phyloP scores from a whole-genome alignment of 2,113 vertebrate species.

The Alethe castanea region DNA sequence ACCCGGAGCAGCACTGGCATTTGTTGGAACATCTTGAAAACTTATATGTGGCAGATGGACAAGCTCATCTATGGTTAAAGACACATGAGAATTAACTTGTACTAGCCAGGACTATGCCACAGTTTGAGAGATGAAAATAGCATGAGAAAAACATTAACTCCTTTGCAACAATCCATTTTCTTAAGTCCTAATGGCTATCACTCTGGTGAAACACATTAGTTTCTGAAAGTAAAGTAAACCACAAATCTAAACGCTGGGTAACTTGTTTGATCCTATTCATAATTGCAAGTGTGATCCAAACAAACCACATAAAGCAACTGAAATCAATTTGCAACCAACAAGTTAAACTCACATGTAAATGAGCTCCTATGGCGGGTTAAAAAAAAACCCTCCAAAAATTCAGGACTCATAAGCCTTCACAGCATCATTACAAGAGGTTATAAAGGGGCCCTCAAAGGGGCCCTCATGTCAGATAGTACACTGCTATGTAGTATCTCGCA shows the following conservation, averaged over 20 bases:
- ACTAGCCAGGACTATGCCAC: not conserved
- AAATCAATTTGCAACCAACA: not conserved
- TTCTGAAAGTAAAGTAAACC: not conserved
- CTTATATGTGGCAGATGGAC: not conserved
- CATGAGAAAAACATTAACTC: not conserved
- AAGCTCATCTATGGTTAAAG: not conserved
- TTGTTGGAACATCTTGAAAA: slow-evolving; percentile 43
- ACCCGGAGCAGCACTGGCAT: not conserved
- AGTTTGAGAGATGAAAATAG: not conserved
- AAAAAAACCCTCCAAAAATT: not conserved
- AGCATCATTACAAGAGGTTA: not conserved
- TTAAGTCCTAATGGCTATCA: not conserved
- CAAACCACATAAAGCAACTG: not conserved
- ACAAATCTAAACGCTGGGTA: not conserved
- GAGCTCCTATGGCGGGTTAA: not conserved
- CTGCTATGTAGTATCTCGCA: not conserved
- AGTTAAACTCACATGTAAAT: not conserved
- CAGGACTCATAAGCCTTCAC: not conserved
- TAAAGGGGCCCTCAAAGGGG: not conserved
- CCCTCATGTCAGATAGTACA: not conserved
- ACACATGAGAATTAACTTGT: not conserved
- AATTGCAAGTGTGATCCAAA: not conserved
- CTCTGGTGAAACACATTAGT: not conserved
- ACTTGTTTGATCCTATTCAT: not conserved
- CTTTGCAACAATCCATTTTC: not conserved